phyloP scores from a whole-genome alignment of 2,797 vertebrate genomes.

The Alfaro cultratus region DNA sequence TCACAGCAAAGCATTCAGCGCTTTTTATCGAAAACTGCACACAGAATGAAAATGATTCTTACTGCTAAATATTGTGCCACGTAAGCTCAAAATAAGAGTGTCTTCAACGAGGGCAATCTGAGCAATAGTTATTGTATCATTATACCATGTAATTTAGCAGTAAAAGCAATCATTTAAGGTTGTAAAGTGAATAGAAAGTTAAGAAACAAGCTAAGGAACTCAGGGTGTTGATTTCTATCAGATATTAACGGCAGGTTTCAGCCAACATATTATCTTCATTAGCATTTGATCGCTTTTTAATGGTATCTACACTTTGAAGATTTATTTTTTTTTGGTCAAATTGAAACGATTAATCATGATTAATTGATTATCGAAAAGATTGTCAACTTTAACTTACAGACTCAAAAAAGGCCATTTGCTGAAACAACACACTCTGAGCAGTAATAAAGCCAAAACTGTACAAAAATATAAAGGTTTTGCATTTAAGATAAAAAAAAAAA shows the following conservation, averaged over 20 bases:
- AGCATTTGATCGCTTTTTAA: background rate
- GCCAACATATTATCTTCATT: background rate
- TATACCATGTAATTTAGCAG: background rate
- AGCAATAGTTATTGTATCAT: background rate
- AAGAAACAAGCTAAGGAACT: background rate
- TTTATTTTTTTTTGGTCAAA: too few relatives aligned
- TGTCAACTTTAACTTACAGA: too few relatives aligned
- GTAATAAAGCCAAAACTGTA: too few relatives aligned
- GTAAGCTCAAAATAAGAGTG: background rate
- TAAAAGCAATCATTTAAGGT: background rate
- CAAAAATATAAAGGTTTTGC: too few relatives aligned
- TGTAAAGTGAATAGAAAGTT: background rate
- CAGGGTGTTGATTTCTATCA: slow-evolving; percentile 1
- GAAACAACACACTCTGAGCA: too few relatives aligned
- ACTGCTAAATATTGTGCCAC: background rate
- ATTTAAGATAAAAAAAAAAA: too few relatives aligned
- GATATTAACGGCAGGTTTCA: background rate
- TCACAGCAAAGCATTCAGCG: slow-evolving; percentile 3
- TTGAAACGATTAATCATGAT: too few relatives aligned
- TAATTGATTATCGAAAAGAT: too few relatives aligned
- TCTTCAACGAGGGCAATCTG: background rate
- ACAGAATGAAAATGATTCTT: background rate
- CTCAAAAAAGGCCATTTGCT: too few relatives aligned
- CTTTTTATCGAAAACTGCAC: slow-evolving; percentile 2
- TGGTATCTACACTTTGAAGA: background rate